These are phyloP conservation scores for Pristiophorus japonicus DNA, from an alignment of 2,113 vertebrate genomes.

Conservation along the genomic window DNA sequence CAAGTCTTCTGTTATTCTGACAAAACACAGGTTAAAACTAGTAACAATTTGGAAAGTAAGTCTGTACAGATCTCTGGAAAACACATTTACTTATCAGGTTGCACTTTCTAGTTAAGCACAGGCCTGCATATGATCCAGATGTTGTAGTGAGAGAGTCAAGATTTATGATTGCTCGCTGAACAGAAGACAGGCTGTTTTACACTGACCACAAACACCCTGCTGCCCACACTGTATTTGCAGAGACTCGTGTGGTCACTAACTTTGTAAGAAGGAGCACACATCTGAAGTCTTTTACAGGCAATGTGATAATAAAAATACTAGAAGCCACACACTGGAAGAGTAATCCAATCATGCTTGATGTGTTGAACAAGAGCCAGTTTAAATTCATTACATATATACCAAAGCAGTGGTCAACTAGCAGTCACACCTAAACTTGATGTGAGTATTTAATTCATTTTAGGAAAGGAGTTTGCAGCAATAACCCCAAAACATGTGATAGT, in stretches of 20 bases:
- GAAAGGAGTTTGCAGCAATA: background rate
- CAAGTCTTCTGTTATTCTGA: background rate
- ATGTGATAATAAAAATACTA: background rate
- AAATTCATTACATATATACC: background rate
- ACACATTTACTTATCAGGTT: slow-evolving; percentile 1
- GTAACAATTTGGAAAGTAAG: too few species aligned
- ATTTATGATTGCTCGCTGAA: too few species aligned
- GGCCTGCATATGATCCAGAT: slow-evolving; percentile 29
- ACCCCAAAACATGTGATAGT: too few species aligned
- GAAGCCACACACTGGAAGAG: background rate
- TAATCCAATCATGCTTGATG: background rate
- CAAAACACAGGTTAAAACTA: background rate
- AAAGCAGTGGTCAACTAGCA: too few species aligned
- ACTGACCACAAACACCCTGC: too few species aligned
- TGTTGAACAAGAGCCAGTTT: background rate
- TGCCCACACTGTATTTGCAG: too few species aligned
- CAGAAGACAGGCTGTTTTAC: too few species aligned
- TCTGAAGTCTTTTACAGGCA: background rate
- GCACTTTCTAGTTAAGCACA: slow-evolving; percentile 35
- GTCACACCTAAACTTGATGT: too few species aligned
- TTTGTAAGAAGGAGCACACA: background rate
- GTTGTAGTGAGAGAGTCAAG: too few species aligned
- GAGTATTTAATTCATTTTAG: background rate
- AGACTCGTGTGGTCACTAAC: too few species aligned
- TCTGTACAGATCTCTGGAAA: too few species aligned